Evolutionary conservation across 2,797 vertebrate genomes (phyloP).

Genomic region (Gadopsis bispinosus): DNA sequence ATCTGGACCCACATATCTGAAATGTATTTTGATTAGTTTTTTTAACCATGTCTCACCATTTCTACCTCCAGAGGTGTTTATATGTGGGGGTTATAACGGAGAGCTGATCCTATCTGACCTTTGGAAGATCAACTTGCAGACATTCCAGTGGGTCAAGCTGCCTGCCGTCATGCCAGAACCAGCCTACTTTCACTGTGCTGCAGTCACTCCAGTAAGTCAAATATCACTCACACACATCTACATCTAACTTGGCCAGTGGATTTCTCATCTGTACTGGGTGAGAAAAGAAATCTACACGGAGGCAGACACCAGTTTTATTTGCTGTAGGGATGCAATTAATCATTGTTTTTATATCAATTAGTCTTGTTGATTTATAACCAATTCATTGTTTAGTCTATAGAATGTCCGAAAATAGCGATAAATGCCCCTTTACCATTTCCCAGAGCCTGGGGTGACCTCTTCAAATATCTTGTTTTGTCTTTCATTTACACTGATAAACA

Average conservation of each 20-base stretch:
- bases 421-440: not conserved
- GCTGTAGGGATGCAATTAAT: not conserved
- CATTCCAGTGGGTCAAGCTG: conserved; percentile 93
- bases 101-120: conserved; percentile 94
- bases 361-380: not conserved
- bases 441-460: not conserved
- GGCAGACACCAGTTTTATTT: rapidly evolving
- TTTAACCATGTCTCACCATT: not conserved
- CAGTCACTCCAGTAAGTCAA: conserved; percentile 93
- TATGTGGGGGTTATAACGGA: conserved; percentile 97
- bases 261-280: not conserved
- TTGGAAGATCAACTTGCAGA: conserved; percentile 94
- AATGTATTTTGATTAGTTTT: not conserved
- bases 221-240: not conserved
- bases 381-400: not conserved
- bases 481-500: not conserved
- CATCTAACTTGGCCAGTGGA: not conserved
- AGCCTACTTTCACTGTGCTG: conserved; percentile 97
- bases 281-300: not conserved
- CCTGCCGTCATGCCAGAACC: conserved; percentile 95
- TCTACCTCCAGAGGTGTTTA: conserved; percentile 89
- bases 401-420: not conserved
- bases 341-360: not conserved
- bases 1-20: not conserved
- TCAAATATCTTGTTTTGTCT: not conserved